These are phyloP conservation scores for Falco biarmicus DNA, from an alignment of 2,797 vertebrate species.

Conservation along the genomic window DNA sequence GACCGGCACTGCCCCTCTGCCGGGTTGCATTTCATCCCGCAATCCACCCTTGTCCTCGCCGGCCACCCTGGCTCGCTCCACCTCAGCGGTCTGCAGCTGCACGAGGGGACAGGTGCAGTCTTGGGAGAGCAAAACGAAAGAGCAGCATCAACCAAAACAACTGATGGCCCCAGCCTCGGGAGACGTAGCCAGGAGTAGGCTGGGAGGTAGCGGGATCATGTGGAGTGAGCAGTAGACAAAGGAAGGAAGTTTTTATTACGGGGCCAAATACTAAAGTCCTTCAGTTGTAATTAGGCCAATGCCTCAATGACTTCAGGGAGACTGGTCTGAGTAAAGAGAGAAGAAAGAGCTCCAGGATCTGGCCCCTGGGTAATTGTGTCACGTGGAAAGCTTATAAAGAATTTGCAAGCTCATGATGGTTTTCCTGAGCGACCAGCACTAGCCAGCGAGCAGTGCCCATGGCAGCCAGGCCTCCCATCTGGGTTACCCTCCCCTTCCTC, in stretches of 20 bases:
- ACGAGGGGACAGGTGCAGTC: background rate
- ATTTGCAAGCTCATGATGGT: background rate
- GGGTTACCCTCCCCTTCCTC: background rate
- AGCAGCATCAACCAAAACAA: slow-evolving; percentile 31
- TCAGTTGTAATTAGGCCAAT: background rate
- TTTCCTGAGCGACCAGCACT: background rate
- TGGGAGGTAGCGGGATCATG: background rate
- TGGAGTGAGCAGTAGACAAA: slow-evolving; percentile 41
- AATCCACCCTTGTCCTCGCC: background rate
- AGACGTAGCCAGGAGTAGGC: background rate
- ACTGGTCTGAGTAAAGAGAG: background rate
- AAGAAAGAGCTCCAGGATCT: slow-evolving; percentile 11
- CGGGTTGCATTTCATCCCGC: background rate
- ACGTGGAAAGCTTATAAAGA: background rate
- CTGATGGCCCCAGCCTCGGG: background rate
- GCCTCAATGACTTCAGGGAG: background rate
- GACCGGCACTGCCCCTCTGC: background rate
- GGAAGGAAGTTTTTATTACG: slow-evolving; percentile 72
- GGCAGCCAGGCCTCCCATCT: background rate
- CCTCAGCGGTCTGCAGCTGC: background rate
- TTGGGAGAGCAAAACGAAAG: background rate
- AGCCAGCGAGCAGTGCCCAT: rapidly evolving
- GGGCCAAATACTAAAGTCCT: slow-evolving; percentile 46
- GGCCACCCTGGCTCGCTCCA: background rate
- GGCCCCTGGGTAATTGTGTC: background rate